Evolutionary conservation across 2,888 invertebrate genomes (phyloP).

Genomic region (Lasioglossum marginatum): DNA sequence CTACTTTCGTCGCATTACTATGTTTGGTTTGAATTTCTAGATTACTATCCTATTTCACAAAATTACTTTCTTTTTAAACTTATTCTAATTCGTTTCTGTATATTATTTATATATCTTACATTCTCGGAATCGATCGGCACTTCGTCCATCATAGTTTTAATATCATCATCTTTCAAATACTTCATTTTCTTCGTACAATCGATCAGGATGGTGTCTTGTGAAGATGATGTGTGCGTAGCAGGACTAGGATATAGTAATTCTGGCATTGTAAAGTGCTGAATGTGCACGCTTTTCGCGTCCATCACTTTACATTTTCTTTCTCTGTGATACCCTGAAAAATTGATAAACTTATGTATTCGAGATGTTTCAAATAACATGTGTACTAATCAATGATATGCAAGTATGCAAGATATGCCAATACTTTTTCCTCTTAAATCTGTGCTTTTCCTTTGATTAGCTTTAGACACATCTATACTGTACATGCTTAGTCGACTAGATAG

Average conservation of each 20-base stretch:
- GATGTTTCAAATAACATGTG: not conserved
- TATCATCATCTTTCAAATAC: constrained; percentile 79
- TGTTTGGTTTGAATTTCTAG: constrained; percentile 56
- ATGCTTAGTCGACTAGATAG: constrained; percentile 76
- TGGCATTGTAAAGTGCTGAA: constrained; percentile 61
- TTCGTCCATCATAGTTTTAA: constrained; percentile 81
- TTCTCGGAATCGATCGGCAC: constrained; percentile 77
- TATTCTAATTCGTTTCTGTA: constrained; percentile 10
- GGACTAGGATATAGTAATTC: constrained; percentile 67
- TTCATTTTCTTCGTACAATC: constrained; percentile 48
- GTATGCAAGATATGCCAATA: constrained; percentile 42
- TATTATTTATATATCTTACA: constrained; percentile 48
- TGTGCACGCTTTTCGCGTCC: constrained; percentile 24
- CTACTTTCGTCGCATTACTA: constrained; percentile 35
- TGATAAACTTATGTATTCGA: constrained; percentile 15
- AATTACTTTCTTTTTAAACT: constrained; percentile 31
- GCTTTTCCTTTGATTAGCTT: constrained; percentile 71
- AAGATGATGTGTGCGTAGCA: constrained; percentile 54
- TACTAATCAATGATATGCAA: constrained; percentile 8
- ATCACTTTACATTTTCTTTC: constrained; percentile 23
- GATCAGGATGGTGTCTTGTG: constrained; percentile 60
- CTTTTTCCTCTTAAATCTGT: constrained; percentile 63
- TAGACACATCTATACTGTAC: constrained; percentile 75
- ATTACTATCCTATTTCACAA: constrained; percentile 67
- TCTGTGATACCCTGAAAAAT: constrained; percentile 47